phyloP scores from a whole-genome alignment of 2,113 vertebrate species.

The Thalassoma bifasciatum region DNA sequence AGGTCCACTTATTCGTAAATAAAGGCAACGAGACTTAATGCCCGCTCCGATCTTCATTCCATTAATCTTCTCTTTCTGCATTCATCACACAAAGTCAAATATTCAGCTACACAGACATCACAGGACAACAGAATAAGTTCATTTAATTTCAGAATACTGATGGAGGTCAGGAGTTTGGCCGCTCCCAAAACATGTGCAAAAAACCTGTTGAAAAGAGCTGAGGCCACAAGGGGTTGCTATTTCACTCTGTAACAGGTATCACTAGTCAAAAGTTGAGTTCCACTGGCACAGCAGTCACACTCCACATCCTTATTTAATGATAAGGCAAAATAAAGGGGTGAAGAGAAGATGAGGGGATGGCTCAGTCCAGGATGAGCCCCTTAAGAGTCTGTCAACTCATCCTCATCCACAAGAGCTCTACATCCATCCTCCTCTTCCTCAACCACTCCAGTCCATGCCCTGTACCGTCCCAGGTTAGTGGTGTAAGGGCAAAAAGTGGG shows the following conservation, averaged over 20 bases:
- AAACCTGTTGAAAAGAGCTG: constrained; percentile 45
- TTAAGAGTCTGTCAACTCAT: background rate
- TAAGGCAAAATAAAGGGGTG: constrained; percentile 38
- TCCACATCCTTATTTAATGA: constrained; percentile 39
- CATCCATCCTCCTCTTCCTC: constrained; percentile 10
- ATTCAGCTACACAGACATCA: constrained; percentile 54
- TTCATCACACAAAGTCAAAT: constrained; percentile 46
- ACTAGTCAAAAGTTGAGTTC: constrained; percentile 33
- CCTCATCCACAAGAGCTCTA: constrained; percentile 5
- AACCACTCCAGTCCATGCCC: background rate
- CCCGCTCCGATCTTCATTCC: constrained; percentile 26
- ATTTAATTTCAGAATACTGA: constrained; percentile 67
- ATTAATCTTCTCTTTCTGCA: constrained; percentile 25
- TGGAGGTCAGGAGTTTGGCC: constrained; percentile 66
- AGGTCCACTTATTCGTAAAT: constrained; percentile 62
- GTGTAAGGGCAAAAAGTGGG: constrained; percentile 17
- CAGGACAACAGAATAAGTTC: constrained; percentile 33
- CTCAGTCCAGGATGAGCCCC: constrained; percentile 26
- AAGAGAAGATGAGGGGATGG: background rate
- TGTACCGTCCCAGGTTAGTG: background rate
- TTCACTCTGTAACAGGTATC: constrained; percentile 55
- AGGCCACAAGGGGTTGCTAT: constrained; percentile 59
- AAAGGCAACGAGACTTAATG: constrained; percentile 46
- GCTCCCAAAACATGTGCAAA: constrained; percentile 75
- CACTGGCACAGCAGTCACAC: constrained; percentile 59